Percentiles rank a stretch among this genome's conserved stretches.
Evolutionary conservation across 2,888 invertebrate genomes (phyloP).

Genomic region (Heteromurus nitidus): DNA sequence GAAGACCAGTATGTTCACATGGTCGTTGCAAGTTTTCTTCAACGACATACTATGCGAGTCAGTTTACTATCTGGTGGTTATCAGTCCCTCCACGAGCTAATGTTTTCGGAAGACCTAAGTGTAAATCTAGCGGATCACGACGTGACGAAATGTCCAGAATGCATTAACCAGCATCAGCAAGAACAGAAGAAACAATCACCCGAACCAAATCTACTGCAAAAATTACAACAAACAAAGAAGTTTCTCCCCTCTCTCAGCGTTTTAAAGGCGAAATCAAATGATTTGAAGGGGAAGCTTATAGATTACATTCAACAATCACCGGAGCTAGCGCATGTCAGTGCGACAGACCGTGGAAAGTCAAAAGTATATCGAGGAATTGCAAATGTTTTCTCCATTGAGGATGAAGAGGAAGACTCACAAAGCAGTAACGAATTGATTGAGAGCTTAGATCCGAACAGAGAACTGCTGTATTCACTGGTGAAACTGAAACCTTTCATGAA

Average conservation of each 20-base stretch:
- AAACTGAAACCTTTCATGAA: slow-evolving; percentile 46
- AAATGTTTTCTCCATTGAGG: slow-evolving; percentile 95
- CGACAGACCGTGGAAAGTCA: slow-evolving; percentile 85
- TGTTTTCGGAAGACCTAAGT: slow-evolving; percentile 79
- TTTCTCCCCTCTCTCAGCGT: slow-evolving; percentile 59
- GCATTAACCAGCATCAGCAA: slow-evolving; percentile 77
- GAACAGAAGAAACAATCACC: slow-evolving; percentile 38
- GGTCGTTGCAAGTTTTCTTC: slow-evolving; percentile 97
- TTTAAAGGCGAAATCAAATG: slow-evolving; percentile 92
- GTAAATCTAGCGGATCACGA: slow-evolving; percentile 86
- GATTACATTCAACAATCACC: slow-evolving; percentile 92
- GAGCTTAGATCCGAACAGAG: slow-evolving; percentile 55
- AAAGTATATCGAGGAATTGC: slow-evolving; percentile 92
- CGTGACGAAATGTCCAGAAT: slow-evolving; percentile 86
- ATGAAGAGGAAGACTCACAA: slow-evolving; percentile 82
- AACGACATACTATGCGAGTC: slow-evolving; percentile 93
- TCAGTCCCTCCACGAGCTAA: slow-evolving; percentile 83
- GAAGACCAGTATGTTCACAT: slow-evolving; percentile 98
- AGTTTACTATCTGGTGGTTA: slow-evolving; percentile 95
- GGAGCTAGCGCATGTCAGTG: slow-evolving; percentile 84
- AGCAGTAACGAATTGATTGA: slow-evolving; percentile 43
- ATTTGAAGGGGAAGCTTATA: slow-evolving; percentile 92
- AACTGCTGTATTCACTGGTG: slow-evolving; percentile 37
- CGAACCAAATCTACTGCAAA: slow-evolving; percentile 43
- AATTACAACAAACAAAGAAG: slow-evolving; percentile 57